Evolutionary conservation across 2,797 vertebrate genomes (phyloP).

Genomic region (Syncerus caffer): DNA sequence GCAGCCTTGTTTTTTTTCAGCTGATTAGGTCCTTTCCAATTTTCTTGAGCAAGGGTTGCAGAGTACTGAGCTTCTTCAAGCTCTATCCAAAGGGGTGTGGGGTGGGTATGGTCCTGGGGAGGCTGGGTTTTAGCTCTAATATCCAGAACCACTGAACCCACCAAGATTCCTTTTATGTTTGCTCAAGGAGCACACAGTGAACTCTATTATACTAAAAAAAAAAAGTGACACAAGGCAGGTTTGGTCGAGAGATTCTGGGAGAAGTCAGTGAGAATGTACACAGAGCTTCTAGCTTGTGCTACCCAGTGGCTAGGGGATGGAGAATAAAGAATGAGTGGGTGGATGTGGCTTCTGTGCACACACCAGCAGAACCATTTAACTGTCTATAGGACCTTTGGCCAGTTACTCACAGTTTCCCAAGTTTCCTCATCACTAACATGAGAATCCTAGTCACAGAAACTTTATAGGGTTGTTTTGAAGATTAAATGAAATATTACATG

Average conservation of each 20-base stretch:
- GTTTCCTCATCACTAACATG: background rate
- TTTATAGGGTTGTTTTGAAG: background rate
- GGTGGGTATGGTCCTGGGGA: background rate
- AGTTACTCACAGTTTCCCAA: no score
- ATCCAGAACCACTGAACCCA: background rate
- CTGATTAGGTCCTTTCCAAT: background rate
- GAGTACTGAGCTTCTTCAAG: background rate
- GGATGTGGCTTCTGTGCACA: accelerated
- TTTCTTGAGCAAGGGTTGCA: background rate
- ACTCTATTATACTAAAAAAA: background rate
- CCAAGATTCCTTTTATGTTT: background rate
- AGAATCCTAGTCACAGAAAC: background rate
- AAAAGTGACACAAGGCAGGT: background rate
- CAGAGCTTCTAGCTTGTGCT: background rate
- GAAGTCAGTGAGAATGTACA: background rate
- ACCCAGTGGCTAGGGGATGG: no score
- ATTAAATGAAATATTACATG: background rate
- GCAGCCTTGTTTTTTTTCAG: background rate
- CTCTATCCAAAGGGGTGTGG: background rate
- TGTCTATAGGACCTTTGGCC: background rate
- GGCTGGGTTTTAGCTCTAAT: background rate
- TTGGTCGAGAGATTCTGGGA: background rate
- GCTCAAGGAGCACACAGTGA: background rate
- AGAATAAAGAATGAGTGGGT: background rate
- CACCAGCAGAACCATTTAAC: accelerated